These are phyloP conservation scores for Formica selysi DNA, from an alignment of 1,140 invertebrate genomes.

Conservation along the genomic window DNA sequence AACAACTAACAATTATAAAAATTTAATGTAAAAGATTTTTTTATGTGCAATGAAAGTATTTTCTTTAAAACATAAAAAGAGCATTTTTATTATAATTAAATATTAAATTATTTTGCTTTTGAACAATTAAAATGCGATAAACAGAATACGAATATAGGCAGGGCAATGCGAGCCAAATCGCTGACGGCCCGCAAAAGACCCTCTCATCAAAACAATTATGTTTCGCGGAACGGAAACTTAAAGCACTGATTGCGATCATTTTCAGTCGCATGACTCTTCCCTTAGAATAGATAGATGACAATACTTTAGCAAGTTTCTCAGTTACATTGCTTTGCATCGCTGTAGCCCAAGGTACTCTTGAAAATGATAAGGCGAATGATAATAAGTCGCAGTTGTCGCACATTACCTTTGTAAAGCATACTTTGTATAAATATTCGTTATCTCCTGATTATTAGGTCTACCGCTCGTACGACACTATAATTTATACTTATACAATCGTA, in stretches of 20 bases:
- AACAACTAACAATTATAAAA: not conserved
- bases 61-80: not conserved
- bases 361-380: slow-evolving; percentile 57
- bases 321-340: not conserved
- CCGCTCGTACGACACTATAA: not conserved
- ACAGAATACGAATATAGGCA: not conserved
- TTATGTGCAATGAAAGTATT: not conserved
- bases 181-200: not conserved
- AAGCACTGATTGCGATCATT: not conserved
- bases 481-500: not conserved
- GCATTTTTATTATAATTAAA: not conserved
- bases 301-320: too few relatives aligned
- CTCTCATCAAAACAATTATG: slow-evolving; percentile 7
- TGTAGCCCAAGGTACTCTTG: not conserved
- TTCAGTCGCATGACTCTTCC: not conserved
- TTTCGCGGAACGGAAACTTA: not conserved
- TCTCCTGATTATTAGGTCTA: slow-evolving; percentile 40
- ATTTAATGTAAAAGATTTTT: not conserved
- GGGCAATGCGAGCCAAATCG: not conserved
- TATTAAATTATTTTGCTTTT: not conserved
- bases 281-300: too few relatives aligned
- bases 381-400: slow-evolving; percentile 38
- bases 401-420: slow-evolving; percentile 17
- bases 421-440: slow-evolving; percentile 52
- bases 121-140: not conserved